Evolutionary conservation across 2,888 invertebrate genomes (phyloP).

Genomic region (Adelphocoris suturalis): DNA sequence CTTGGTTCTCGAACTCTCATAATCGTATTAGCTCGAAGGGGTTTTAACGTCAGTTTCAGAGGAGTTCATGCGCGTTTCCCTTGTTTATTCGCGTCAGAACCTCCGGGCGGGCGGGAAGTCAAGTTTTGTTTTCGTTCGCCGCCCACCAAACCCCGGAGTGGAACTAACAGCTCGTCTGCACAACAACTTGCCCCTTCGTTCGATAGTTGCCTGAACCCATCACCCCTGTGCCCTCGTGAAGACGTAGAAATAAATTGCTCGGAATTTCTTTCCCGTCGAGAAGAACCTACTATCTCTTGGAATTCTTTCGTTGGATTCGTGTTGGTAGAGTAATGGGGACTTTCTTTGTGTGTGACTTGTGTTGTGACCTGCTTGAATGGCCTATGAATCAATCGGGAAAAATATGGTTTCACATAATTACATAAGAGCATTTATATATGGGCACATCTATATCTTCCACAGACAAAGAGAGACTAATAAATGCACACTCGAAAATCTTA

Average conservation of each 20-base stretch:
- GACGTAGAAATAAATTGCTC: neutral
- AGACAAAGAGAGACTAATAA: too few relatives aligned
- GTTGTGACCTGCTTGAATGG: too few relatives aligned
- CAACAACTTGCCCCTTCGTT: constrained; percentile 21
- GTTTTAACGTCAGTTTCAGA: neutral
- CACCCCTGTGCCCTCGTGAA: neutral
- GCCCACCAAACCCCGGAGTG: neutral
- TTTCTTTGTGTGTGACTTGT: too few relatives aligned
- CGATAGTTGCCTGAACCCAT: neutral
- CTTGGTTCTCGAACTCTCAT: neutral
- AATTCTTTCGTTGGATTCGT: too few relatives aligned
- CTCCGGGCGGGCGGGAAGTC: neutral
- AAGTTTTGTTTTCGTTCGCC: constrained; percentile 50
- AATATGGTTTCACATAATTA: too few relatives aligned
- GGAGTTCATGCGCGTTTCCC: constrained; percentile 23
- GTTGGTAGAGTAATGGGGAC: too few relatives aligned
- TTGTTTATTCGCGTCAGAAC: constrained; percentile 21
- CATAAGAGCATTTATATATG: too few relatives aligned
- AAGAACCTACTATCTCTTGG: too few relatives aligned
- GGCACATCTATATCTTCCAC: too few relatives aligned
- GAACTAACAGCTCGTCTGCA: constrained; percentile 39
- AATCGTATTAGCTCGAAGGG: neutral
- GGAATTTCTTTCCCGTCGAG: neutral
- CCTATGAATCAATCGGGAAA: too few relatives aligned
- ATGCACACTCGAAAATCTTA: too few relatives aligned